phyloP scores from a whole-genome alignment of 2,797 vertebrate species.

The Sebastes paucispinis region DNA sequence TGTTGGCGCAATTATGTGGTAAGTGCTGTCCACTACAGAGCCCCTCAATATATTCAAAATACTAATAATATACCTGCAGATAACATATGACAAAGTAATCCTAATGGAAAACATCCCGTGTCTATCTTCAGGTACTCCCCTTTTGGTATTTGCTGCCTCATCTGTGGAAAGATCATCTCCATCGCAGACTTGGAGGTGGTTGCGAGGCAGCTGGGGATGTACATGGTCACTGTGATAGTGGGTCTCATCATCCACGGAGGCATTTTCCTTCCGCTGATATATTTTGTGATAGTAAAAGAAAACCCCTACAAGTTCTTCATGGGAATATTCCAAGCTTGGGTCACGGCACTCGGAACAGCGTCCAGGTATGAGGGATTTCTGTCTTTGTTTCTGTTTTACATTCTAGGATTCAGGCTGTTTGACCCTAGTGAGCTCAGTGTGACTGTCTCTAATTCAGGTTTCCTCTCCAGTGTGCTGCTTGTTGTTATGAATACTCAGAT shows the following conservation, averaged over 20 bases:
- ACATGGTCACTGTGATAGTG: conserved; percentile 97
- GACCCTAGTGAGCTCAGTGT: neutral
- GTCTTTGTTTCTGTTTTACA: neutral
- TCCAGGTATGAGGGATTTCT: conserved; percentile 87
- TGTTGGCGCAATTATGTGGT: conserved; percentile 98
- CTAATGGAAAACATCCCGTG: neutral
- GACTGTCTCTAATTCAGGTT: neutral
- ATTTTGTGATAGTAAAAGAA: conserved; percentile 93
- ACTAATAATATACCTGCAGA: neutral
- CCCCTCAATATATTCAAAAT: neutral
- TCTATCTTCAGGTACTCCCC: conserved; percentile 92
- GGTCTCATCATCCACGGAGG: conserved; percentile 97
- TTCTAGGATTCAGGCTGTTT: neutral
- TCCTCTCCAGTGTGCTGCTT: neutral
- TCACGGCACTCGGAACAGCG: conserved; percentile 97
- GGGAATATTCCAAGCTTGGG: conserved; percentile 99
- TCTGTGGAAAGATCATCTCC: conserved; percentile 98
- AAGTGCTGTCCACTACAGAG: conserved; percentile 65
- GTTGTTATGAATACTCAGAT: neutral
- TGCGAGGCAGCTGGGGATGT: conserved; percentile 96
- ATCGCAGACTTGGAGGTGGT: conserved; percentile 96
- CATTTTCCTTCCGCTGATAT: conserved; percentile 95
- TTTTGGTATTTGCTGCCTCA: conserved; percentile 95
- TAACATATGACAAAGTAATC: neutral
- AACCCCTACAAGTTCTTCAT: conserved; percentile 95